Base-by-base conservation (phyloP, 2,113 vertebrate genomes). In the Pleuronectes platessa region DNA sequence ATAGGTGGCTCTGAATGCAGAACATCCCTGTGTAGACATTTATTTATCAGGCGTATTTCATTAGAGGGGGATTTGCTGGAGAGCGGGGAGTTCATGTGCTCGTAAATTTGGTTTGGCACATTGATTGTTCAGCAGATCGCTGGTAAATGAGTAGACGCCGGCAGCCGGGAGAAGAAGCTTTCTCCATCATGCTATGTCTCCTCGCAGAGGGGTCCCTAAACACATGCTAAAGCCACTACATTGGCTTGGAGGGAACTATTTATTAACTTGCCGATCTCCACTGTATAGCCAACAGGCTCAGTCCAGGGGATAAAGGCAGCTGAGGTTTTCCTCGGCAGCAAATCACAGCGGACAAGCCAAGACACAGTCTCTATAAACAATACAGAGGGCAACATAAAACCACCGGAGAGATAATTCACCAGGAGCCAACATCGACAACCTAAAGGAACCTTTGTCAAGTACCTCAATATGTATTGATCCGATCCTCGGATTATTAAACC, bases 121-220 rank as follows among this genome's bases (percentile, higher is more conserved):
- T 69, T 91, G 92, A 92, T 92, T 91, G 90, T 92, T 92, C 91
- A 92, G 89, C 91, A 92, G 82, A 90, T 90, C 76, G 71, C 37
- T 1, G 49, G 75, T 86, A 84, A 93, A 90, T 74, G 86, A 90
- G 86, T 56, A 76, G 82, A 87, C 27, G 26, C 76, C 64, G 61
- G 47, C 77, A 78, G 87, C 83, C 85, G 78, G 85, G 61, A 83
- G 83, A 79, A 84, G 58, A 67, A 73, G 78, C 74, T 62, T 81
- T 68, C 86, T 87, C 75, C 74, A 71, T 84, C 83, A 72, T 74
- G 71, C 83, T 64, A 88, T 86, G 87, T 82, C 86, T 81, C 84
- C 65, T 56, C 68, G 54, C 45, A 56, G 7, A 59, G 68, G 73
- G 77, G 68, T 82, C 81, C 78, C 67, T 76, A 72, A 90, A 90